Conservation (phyloP, 1,140 invertebrate species). For the Sarcophaga bullata region DNA sequence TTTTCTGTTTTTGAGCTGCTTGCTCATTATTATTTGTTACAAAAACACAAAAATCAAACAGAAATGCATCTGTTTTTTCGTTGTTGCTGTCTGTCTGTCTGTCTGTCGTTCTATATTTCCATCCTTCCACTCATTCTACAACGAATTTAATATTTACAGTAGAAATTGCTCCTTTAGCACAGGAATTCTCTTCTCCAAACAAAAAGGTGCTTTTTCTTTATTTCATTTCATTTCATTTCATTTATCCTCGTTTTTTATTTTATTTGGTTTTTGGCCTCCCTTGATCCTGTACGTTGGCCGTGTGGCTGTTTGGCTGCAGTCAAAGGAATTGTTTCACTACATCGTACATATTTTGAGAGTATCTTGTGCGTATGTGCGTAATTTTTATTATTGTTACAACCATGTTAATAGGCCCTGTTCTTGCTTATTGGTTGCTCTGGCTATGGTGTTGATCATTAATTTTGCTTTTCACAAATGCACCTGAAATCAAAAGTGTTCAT, state of each 20-base stretch:
- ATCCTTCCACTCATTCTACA: too few species aligned
- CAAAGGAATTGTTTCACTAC: background rate
- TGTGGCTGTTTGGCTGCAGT: background rate
- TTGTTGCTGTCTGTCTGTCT: background rate
- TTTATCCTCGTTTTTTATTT: background rate
- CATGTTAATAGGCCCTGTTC: background rate
- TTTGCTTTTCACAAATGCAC: background rate
- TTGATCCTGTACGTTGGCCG: background rate
- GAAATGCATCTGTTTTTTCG: slow-evolving; percentile 1
- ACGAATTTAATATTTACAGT: too few species aligned
- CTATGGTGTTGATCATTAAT: background rate
- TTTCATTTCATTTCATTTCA: background rate
- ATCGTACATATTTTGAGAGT: background rate
- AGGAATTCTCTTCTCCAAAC: background rate
- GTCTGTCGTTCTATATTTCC: background rate
- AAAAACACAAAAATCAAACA: background rate
- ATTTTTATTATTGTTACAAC: slow-evolving; percentile 7
- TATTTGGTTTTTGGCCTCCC: background rate
- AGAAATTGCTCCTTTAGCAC: background rate
- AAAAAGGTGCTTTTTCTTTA: slow-evolving; percentile 3
- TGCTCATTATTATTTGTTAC: slow-evolving; percentile 15
- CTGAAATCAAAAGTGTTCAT: background rate
- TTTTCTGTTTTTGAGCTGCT: background rate
- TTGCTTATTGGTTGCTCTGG: background rate
- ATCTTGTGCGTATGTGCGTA: background rate